Conservation (phyloP, 2,888 invertebrate genomes). For the Phymatocera aterrima region DNA sequence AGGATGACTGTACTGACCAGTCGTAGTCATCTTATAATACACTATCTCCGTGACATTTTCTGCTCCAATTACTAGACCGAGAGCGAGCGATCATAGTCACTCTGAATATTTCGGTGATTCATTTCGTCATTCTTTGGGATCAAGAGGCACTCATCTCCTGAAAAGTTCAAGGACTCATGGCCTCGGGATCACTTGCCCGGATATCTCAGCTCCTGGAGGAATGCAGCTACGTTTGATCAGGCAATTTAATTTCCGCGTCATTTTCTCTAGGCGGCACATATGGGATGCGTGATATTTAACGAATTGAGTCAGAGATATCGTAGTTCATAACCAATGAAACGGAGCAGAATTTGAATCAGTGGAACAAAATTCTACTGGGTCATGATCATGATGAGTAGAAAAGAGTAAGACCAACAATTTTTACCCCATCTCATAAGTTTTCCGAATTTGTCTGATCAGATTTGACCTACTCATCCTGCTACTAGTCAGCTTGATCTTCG, state of each 20-base stretch:
- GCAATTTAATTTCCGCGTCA: constrained; percentile 44
- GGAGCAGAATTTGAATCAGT: background rate
- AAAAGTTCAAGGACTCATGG: constrained; percentile 55
- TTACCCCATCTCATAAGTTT: background rate
- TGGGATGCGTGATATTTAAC: background rate
- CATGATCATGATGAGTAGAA: too few species aligned
- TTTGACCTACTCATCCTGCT: constrained; percentile 59
- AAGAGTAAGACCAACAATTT: too few species aligned
- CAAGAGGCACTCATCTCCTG: constrained; percentile 10
- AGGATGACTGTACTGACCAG: constrained; percentile 22
- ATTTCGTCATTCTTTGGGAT: background rate
- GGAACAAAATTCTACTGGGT: background rate
- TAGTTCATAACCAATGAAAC: too few species aligned
- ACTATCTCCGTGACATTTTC: background rate
- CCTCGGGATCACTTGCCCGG: constrained; percentile 53
- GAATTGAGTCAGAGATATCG: background rate
- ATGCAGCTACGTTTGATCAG: constrained; percentile 61
- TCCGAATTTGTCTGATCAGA: constrained; percentile 48
- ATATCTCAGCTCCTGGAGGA: constrained; percentile 59
- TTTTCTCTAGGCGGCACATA: background rate
- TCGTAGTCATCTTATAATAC: background rate
- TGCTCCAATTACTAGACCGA: background rate
- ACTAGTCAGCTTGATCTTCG: constrained; percentile 56
- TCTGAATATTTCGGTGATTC: background rate
- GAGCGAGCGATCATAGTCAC: background rate